These are phyloP conservation scores for Serripes groenlandicus DNA, from an alignment of 2,888 invertebrate species.

Conservation along the genomic window DNA sequence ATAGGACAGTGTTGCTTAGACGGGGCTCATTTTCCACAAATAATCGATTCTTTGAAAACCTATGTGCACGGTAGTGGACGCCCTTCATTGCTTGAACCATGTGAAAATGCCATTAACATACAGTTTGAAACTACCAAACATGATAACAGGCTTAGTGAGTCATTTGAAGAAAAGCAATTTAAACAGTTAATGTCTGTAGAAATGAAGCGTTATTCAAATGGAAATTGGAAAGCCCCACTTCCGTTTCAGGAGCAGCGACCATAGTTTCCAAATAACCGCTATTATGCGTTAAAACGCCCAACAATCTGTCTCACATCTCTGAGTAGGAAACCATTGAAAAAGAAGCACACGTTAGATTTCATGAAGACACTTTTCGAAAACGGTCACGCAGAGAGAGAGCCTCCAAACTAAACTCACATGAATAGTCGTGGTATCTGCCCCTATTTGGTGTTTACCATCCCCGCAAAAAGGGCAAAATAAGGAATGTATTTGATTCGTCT, in stretches of 20 bases:
- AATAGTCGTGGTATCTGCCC: constrained; percentile 60
- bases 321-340: neutral
- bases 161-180: constrained; percentile 47
- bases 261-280: constrained; percentile 42
- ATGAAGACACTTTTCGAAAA: constrained; percentile 33
- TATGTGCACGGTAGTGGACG: constrained; percentile 27
- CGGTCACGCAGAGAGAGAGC: constrained; percentile 43
- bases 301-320: constrained; percentile 2
- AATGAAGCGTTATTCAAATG: constrained; percentile 26
- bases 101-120: constrained; percentile 20
- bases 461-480: constrained; percentile 7
- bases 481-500: constrained; percentile 60
- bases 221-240: constrained; percentile 45
- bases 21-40: constrained; percentile 23
- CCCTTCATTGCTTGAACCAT: constrained; percentile 14
- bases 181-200: constrained; percentile 32
- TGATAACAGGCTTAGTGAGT: constrained; percentile 30
- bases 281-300: constrained; percentile 22
- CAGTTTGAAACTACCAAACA: constrained; percentile 26
- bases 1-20: constrained; percentile 42
- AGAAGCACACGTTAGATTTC: neutral
- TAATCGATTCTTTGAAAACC: constrained; percentile 28
- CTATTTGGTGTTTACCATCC: constrained; percentile 41
- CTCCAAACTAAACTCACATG: constrained; percentile 24
- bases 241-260: constrained; percentile 29